These are phyloP conservation scores for Gymnogyps californianus DNA, from an alignment of 2,113 vertebrate genomes.

Conservation along the genomic window DNA sequence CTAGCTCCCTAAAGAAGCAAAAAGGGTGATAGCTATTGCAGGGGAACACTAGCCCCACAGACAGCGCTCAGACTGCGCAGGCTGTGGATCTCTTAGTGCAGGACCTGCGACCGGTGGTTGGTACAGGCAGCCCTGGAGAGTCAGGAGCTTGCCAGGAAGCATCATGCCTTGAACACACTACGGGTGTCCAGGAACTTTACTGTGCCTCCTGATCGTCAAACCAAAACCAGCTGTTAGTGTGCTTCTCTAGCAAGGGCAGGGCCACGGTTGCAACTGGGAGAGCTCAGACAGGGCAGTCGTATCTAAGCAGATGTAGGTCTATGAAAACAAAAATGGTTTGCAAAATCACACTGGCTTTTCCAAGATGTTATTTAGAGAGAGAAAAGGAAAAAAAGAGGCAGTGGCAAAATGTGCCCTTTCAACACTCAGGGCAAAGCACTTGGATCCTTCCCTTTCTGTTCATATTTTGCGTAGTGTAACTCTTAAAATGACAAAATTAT, in stretches of 20 bases:
- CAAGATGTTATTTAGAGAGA: neutral
- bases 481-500: neutral
- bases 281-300: neutral
- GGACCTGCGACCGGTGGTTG: fast-evolving
- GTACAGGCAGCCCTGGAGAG: neutral
- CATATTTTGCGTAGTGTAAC: neutral
- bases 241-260: neutral
- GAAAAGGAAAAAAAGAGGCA: neutral
- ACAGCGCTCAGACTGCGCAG: fast-evolving
- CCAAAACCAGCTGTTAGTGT: neutral
- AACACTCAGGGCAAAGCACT: neutral
- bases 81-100: neutral
- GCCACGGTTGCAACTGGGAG: neutral
- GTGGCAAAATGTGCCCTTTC: neutral
- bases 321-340: neutral
- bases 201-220: neutral
- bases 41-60: neutral
- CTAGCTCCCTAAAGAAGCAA: conserved; percentile 83
- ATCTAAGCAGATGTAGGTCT: neutral
- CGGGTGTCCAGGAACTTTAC: neutral
- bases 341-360: neutral
- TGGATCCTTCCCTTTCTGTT: neutral
- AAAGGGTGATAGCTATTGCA: neutral
- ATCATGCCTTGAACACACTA: neutral
- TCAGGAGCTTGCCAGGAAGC: neutral